Evolutionary conservation across 2,113 vertebrate species (phyloP).

Genomic region (Muntiacus reevesi): DNA sequence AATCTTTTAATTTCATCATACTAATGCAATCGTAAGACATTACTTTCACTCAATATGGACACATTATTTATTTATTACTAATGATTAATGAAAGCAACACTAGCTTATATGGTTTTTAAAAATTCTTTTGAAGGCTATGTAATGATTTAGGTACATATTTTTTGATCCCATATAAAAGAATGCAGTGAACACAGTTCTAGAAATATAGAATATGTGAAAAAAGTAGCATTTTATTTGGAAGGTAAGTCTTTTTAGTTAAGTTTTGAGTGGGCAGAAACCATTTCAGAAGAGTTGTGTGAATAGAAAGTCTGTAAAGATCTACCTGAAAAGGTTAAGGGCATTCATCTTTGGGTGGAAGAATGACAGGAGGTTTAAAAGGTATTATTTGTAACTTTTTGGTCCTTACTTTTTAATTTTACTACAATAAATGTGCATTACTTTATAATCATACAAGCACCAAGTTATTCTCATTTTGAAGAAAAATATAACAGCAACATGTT

Average conservation of each 20-base stretch:
- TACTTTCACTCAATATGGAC: not conserved
- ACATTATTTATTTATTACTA: not conserved
- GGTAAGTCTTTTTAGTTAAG: slow-evolving; percentile 14
- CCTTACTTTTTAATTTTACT: not conserved
- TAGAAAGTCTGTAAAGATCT: not conserved
- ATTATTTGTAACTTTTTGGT: not conserved
- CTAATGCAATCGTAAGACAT: not conserved
- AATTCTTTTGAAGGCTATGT: not conserved
- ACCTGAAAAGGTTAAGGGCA: not conserved
- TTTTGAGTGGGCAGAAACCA: slow-evolving; percentile 32
- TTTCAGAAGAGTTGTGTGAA: slow-evolving; percentile 44
- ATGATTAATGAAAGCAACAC: not conserved
- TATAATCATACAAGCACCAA: not conserved
- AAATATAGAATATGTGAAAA: not conserved
- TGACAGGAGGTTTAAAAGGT: not conserved
- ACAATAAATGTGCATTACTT: not conserved
- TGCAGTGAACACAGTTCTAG: not conserved
- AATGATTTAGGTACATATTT: not conserved
- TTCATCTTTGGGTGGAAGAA: not conserved
- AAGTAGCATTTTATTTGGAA: not conserved
- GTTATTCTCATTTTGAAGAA: not conserved
- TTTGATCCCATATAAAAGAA: not conserved
- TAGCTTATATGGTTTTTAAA: not conserved
- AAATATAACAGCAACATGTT: slow-evolving; percentile 40
- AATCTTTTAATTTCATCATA: not conserved